phyloP scores from a whole-genome alignment of 2,888 invertebrate genomes.

The Brachyptera putata region DNA sequence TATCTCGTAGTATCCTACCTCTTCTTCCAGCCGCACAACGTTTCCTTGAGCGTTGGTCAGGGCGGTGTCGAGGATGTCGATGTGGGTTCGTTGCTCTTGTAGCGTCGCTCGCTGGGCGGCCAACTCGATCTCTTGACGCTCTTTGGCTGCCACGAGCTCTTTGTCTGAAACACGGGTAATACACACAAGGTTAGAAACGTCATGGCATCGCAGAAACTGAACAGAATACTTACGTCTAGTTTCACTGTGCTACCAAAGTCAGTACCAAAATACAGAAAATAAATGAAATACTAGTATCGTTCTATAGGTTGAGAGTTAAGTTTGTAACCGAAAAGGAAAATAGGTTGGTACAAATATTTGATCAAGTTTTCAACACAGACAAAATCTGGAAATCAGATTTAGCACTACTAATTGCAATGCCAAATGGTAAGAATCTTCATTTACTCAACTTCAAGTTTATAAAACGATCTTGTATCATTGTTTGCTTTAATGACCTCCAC shows the following conservation, averaged over 20 bases:
- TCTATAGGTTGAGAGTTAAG: too few relatives aligned
- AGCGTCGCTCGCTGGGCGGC: constrained; percentile 83
- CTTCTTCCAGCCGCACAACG: constrained; percentile 82
- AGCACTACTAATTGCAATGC: too few relatives aligned
- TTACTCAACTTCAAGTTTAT: too few relatives aligned
- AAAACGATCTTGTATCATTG: too few relatives aligned
- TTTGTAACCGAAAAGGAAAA: too few relatives aligned
- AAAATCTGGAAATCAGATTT: too few relatives aligned
- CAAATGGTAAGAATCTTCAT: too few relatives aligned
- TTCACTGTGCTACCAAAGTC: not conserved
- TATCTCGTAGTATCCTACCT: too few relatives aligned
- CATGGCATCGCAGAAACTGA: not conserved
- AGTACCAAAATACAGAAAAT: not conserved
- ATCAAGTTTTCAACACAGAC: too few relatives aligned
- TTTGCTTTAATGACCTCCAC: too few relatives aligned
- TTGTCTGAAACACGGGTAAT: constrained; percentile 69
- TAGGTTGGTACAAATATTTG: too few relatives aligned
- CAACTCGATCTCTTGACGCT: constrained; percentile 87
- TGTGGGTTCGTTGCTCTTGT: constrained; percentile 88
- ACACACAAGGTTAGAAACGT: not conserved
- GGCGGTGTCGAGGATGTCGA: constrained; percentile 87
- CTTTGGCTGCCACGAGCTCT: constrained; percentile 82
- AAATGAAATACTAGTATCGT: not conserved
- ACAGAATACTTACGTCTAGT: not conserved
- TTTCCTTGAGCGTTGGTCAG: constrained; percentile 87